Conservation (phyloP, 2,113 vertebrate genomes). For the Podarcis raffonei region DNA sequence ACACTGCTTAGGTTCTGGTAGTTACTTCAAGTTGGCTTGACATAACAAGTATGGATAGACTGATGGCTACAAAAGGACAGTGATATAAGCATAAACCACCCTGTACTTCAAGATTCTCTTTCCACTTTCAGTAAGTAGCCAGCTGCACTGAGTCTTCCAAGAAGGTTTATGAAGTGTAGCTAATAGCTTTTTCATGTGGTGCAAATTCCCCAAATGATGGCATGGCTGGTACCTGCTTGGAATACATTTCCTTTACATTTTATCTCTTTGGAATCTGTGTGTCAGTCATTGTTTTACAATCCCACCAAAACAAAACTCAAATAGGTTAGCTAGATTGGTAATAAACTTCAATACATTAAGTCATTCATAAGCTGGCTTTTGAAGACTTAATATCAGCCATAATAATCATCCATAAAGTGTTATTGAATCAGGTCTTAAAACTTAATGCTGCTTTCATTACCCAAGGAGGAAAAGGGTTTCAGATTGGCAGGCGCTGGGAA, state of each 20-base stretch:
- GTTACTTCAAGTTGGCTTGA: background rate
- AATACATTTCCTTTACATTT: slow-evolving; percentile 44
- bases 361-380: slow-evolving; percentile 57
- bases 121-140: background rate
- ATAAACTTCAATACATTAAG: slow-evolving; percentile 69
- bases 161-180: slow-evolving; percentile 8
- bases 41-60: background rate
- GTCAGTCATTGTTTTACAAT: slow-evolving; percentile 62
- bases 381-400: slow-evolving; percentile 66
- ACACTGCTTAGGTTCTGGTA: background rate
- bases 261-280: slow-evolving; percentile 33
- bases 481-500: slow-evolving; percentile 47
- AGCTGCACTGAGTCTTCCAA: slow-evolving; percentile 1
- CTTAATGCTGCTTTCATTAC: slow-evolving; percentile 72
- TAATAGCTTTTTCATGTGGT: background rate
- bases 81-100: background rate
- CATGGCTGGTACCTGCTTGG: slow-evolving; percentile 32
- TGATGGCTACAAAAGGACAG: background rate
- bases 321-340: slow-evolving; percentile 61
- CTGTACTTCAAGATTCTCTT: background rate
- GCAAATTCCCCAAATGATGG: slow-evolving; percentile 22
- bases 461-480: slow-evolving; percentile 53
- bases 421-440: slow-evolving; percentile 77
- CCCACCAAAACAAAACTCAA: slow-evolving; percentile 45
- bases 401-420: slow-evolving; percentile 71